Evolutionary conservation across 2,797 vertebrate species (phyloP).

Genomic region (Rallus crepitans): DNA sequence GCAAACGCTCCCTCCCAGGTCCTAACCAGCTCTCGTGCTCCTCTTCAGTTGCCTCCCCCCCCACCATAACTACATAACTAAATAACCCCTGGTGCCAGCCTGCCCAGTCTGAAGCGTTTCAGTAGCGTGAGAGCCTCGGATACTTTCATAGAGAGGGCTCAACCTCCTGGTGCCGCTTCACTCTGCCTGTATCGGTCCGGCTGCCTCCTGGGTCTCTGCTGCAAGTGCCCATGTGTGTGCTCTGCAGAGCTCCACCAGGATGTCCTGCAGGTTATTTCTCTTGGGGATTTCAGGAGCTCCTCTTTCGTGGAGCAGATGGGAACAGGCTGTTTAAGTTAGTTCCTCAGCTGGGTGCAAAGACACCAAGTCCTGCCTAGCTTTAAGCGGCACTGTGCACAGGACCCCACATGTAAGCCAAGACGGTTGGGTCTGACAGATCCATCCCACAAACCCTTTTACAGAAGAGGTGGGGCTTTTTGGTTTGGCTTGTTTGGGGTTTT

Average conservation of each 20-base stretch:
- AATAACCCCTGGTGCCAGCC: background rate
- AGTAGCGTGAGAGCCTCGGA: background rate
- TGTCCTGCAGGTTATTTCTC: background rate
- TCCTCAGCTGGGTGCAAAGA: background rate
- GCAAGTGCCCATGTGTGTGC: accelerated
- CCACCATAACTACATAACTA: background rate
- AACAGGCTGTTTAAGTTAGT: background rate
- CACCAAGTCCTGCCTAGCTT: background rate
- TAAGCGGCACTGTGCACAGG: background rate
- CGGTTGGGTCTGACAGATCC: background rate
- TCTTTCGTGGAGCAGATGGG: background rate
- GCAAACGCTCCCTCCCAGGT: background rate
- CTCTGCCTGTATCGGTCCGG: accelerated
- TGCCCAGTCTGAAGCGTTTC: background rate
- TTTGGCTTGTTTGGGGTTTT: no score
- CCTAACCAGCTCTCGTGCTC: background rate
- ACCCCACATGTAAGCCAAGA: accelerated
- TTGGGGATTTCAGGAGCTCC: background rate
- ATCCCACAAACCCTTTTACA: background rate
- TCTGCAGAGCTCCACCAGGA: background rate
- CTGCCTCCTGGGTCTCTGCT: background rate
- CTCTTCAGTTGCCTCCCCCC: background rate
- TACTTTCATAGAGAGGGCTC: background rate
- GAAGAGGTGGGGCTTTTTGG: background rate
- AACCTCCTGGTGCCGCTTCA: background rate